phyloP scores from a whole-genome alignment of 53 echinoderm and acorn worm genomes.

The Pentamera pediparva region DNA sequence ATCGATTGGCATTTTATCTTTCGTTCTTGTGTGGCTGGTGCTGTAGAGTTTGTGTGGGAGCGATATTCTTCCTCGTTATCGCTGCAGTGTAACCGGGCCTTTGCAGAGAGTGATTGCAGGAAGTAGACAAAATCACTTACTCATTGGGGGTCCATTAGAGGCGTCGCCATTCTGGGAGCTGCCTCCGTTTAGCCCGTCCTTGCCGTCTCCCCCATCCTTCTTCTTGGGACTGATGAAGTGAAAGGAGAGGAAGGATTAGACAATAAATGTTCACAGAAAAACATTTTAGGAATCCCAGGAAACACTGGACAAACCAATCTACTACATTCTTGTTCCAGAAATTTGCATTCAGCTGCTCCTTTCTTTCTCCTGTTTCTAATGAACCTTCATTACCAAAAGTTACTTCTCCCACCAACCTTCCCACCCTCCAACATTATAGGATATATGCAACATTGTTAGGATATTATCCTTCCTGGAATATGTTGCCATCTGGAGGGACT shows the following conservation, averaged over 20 bases:
- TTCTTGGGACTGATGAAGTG: constrained; percentile 28
- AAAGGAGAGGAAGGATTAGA: neutral
- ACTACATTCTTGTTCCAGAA: too few species aligned
- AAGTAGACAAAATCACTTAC: neutral
- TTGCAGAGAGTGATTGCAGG: neutral
- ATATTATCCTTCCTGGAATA: too few species aligned
- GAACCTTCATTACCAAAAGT: too few species aligned
- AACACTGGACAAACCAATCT: neutral
- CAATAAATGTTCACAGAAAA: neutral
- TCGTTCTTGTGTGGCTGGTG: neutral
- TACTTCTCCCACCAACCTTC: too few species aligned
- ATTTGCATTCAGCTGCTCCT: too few species aligned
- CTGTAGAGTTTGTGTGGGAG: too few species aligned
- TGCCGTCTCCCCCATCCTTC: constrained; percentile 41
- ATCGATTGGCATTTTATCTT: neutral
- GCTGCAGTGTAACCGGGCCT: too few species aligned
- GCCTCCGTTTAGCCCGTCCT: constrained; percentile 43
- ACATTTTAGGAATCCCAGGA: neutral
- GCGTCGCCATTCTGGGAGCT: constrained; percentile 54
- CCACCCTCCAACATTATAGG: too few species aligned
- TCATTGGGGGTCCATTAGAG: constrained; percentile 43
- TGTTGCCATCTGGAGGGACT: too few species aligned
- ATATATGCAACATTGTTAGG: too few species aligned
- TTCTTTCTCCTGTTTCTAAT: too few species aligned
- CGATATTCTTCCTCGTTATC: neutral